These are phyloP conservation scores for Sebastes minor DNA, from an alignment of 2,797 vertebrate species.

Conservation along the genomic window DNA sequence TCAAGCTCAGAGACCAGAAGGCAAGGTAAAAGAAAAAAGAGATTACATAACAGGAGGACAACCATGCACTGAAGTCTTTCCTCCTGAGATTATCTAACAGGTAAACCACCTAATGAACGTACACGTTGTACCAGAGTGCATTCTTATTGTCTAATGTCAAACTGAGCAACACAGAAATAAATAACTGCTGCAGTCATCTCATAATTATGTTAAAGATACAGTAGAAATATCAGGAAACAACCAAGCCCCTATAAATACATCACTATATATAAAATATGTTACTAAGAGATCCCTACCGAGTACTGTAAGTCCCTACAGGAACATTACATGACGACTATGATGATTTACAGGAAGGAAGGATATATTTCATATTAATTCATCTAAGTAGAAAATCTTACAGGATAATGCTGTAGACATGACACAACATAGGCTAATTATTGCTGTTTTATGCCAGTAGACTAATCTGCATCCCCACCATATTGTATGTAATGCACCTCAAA, in stretches of 20 bases:
- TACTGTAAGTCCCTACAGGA: not conserved
- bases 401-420: not conserved
- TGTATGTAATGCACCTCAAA: not conserved
- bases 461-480: not conserved
- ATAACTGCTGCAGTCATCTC: not conserved
- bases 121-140: not conserved
- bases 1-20: not conserved
- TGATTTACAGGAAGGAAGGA: not conserved
- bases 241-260: not conserved
- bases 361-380: not conserved
- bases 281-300: not conserved
- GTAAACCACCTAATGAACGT: not conserved
- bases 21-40: not conserved
- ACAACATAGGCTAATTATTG: not conserved
- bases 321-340: not conserved
- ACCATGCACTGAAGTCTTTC: not conserved
- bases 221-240: not conserved
- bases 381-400: not conserved
- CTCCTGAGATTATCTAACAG: not conserved
- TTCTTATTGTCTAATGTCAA: not conserved
- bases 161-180: not conserved
- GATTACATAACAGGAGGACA: not conserved
- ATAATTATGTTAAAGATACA: not conserved
- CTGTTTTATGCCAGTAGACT: not conserved
- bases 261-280: not conserved